Base-by-base conservation (phyloP, 2,113 vertebrate species). In the Ptilonorhynchus violaceus region DNA sequence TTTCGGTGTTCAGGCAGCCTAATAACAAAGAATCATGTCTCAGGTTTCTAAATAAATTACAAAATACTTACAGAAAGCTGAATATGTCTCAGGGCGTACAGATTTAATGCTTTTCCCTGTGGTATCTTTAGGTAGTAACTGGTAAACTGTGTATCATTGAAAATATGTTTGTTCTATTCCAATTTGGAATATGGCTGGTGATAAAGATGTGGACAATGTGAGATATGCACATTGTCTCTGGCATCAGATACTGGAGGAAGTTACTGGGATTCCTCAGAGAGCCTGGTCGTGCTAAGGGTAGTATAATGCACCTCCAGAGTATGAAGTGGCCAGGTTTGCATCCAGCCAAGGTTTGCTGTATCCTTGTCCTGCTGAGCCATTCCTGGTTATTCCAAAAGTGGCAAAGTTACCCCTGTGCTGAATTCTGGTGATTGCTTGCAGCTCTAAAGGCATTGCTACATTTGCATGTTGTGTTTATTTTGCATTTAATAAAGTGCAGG, bases 261-360 rank as follows among this genome's bases (percentile, higher is more conserved):
- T 78, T 66, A 2, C 35, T 50, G 68, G 53, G 28, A 35, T 56
- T 89, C 35, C 8, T 17, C 1, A 2, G 9, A 17, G 39, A 77
- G 59, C 28, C 55, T 2, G 0, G 39, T 17, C 0, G 0, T 55
- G 31, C 56, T 13, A 0, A 8, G 46, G 28, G 7, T 47, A 42
- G 4, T 28, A 19, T 25, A 1, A 37, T 6, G 28, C 10, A 7
- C 66, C 41, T 67, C 28, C 30, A 31, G 30, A 47, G 20, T 11
- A 5, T 10, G 16, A 62, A 11, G 28, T 3, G 25, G 10, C 8
- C 22, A 27, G 60, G 8, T 12, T 18, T 58, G 18, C 47, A 64
- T 53, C 52, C 42, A 82, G 41, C 19, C 15, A 10, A 25, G 42
- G 4, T 17, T 69, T 70, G 14, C 53, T 49, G 16, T 17, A 10